Conservation (phyloP, 2,797 vertebrate genomes). For the Sparus aurata region DNA sequence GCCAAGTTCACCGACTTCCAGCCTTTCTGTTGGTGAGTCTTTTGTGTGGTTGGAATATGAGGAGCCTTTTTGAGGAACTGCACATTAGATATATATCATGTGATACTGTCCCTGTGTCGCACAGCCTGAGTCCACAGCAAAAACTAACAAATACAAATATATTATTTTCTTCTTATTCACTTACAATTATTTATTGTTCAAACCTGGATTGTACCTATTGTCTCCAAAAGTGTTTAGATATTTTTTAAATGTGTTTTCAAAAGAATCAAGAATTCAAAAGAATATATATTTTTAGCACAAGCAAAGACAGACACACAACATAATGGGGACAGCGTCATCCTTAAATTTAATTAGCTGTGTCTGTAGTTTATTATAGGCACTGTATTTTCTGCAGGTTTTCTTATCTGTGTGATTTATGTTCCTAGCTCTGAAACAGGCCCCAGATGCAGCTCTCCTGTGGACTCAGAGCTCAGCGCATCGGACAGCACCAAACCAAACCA, state of each 20-base stretch:
- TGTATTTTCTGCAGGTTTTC: conserved; percentile 17
- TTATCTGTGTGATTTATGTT: conserved; percentile 35
- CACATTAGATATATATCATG: neutral
- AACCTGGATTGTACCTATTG: neutral
- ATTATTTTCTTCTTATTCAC: no score
- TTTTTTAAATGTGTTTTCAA: neutral
- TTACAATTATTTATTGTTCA: neutral
- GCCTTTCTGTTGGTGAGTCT: conserved; percentile 92
- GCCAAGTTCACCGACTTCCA: conserved; percentile 94
- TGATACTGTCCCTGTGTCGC: neutral
- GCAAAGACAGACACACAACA: neutral
- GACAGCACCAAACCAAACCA: conserved; percentile 80
- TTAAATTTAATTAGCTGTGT: neutral
- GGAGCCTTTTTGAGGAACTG: neutral
- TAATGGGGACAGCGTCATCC: neutral
- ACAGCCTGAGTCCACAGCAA: neutral
- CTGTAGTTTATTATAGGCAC: neutral
- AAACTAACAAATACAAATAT: no score
- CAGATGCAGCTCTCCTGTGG: conserved; percentile 92
- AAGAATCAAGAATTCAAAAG: no score
- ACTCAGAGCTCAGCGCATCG: conserved; percentile 77
- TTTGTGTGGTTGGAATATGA: neutral
- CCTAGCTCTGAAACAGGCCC: conserved; percentile 92
- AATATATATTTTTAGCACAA: neutral
- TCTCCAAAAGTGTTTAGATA: neutral